Percentiles rank a stretch among this genome's conserved stretches.
These are phyloP conservation scores for Cynopterus brachyotis DNA, from an alignment of 2,113 vertebrate genomes.

Conservation along the genomic window DNA sequence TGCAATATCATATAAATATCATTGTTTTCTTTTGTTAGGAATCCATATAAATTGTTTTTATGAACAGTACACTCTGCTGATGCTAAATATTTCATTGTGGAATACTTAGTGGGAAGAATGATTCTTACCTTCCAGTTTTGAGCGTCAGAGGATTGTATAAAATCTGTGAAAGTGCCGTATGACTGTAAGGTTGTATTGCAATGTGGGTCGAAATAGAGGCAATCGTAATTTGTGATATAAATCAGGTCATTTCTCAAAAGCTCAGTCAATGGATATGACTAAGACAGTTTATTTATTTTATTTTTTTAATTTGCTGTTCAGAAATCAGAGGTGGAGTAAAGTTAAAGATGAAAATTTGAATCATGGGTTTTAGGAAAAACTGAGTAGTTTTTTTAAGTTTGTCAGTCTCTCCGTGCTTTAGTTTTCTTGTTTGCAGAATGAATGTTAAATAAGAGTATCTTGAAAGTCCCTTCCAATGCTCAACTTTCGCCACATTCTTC, in stretches of 20 bases:
- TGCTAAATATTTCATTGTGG: background rate
- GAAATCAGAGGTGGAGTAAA: background rate
- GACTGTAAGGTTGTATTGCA: background rate
- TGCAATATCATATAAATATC: background rate
- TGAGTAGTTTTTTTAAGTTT: background rate
- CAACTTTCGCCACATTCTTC: background rate
- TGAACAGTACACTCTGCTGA: background rate
- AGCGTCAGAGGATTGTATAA: background rate
- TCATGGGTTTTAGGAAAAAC: background rate
- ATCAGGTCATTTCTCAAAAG: background rate
- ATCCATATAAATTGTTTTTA: background rate
- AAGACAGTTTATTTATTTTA: background rate
- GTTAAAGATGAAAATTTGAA: background rate
- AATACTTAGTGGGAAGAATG: background rate
- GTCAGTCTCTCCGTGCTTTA: background rate
- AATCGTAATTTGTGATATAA: constrained; percentile 7
- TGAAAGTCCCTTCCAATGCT: background rate
- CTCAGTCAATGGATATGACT: background rate
- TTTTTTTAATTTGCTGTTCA: background rate
- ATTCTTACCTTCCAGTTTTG: background rate
- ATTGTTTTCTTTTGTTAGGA: background rate
- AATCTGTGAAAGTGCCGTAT: background rate
- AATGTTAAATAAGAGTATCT: background rate
- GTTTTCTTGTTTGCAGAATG: background rate
- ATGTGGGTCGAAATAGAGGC: background rate